A percentile compares a stretch with the other conserved stretches of the same genome.
phyloP scores from a whole-genome alignment of 2,797 vertebrate species.

The Ciconia nigra region DNA sequence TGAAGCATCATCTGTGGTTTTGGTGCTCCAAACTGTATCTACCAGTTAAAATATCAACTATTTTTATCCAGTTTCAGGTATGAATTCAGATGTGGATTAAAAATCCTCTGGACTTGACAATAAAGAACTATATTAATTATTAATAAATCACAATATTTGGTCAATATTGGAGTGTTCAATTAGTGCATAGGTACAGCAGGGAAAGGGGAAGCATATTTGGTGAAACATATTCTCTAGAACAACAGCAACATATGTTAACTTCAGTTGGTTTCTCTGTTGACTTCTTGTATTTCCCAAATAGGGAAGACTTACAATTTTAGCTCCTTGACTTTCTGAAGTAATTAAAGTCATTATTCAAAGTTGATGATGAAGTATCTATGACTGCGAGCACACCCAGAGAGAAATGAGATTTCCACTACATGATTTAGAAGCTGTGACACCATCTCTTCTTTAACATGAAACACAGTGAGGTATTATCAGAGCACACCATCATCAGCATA shows the following conservation, averaged over 20 bases:
- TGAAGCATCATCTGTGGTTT: neutral
- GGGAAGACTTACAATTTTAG: neutral
- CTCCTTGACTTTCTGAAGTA: neutral
- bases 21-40: neutral
- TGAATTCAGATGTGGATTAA: neutral
- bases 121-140: neutral
- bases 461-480: accelerated
- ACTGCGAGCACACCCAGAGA: neutral
- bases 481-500: neutral
- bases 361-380: neutral
- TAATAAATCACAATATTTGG: neutral
- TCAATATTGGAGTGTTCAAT: neutral
- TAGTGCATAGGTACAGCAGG: neutral
- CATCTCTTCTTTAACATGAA: neutral
- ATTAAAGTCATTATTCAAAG: neutral
- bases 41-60: neutral
- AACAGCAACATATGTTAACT: neutral
- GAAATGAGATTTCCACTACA: neutral
- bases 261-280: neutral
- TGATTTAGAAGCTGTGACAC: neutral
- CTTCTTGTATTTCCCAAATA: neutral
- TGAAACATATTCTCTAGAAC: neutral
- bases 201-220: neutral
- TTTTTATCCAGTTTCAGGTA: neutral
- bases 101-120: neutral